Percentiles rank a stretch among this genome's conserved stretches.
Conservation (phyloP, 1,140 invertebrate genomes). For the Uloborus diversus region DNA sequence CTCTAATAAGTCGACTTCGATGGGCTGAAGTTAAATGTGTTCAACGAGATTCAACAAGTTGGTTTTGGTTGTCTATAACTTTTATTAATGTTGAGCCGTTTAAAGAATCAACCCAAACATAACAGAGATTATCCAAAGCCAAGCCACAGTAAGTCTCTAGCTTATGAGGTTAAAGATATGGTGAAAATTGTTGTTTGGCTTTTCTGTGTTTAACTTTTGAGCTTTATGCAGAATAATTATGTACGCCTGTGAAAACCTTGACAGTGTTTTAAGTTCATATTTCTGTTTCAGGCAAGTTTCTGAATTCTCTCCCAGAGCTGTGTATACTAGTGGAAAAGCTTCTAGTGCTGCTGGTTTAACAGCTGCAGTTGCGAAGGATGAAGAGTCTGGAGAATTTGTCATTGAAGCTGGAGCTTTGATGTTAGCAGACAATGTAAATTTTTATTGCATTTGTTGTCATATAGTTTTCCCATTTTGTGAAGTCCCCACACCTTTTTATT, state of each 20-base stretch:
- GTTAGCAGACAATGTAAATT: slow-evolving; percentile 89
- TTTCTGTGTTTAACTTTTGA: too few species aligned
- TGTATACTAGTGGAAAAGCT: slow-evolving; percentile 99
- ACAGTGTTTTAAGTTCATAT: not conserved
- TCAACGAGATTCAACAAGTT: too few species aligned
- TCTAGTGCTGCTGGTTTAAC: slow-evolving; percentile 97
- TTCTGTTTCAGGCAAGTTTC: slow-evolving; percentile 73
- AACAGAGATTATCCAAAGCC: too few species aligned
- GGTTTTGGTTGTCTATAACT: too few species aligned
- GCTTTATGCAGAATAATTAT: too few species aligned
- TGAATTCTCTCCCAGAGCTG: slow-evolving; percentile 93
- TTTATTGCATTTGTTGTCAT: not conserved
- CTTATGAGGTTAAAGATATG: too few species aligned
- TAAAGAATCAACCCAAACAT: too few species aligned
- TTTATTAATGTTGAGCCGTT: too few species aligned
- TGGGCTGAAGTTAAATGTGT: too few species aligned
- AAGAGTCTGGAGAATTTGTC: slow-evolving; percentile 98
- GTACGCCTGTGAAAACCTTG: not conserved
- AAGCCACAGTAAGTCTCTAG: too few species aligned
- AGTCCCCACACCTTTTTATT: not conserved
- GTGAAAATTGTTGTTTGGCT: too few species aligned
- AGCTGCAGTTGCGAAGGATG: slow-evolving; percentile 96
- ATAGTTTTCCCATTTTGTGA: not conserved
- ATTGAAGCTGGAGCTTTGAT: slow-evolving; percentile 99
- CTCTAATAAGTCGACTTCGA: too few species aligned